Conservation (phyloP, 2,888 invertebrate species). For the Nymphalis urticae region DNA sequence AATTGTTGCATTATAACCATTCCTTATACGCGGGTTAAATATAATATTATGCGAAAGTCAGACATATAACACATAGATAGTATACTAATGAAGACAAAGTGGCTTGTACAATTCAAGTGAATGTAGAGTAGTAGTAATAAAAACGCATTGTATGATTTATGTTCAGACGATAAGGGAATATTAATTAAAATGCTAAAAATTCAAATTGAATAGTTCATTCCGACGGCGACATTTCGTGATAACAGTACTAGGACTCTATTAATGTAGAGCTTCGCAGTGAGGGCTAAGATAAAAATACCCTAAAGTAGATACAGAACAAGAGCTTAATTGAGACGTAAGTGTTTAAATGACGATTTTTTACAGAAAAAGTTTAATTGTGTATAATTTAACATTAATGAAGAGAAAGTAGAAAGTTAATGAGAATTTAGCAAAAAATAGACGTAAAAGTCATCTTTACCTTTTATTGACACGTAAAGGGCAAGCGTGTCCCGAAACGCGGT, state of each 20-base stretch:
- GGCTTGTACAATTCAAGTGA: too few relatives aligned
- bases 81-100: too few relatives aligned
- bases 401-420: conserved; percentile 60
- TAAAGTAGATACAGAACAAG: background rate
- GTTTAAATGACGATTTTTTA: conserved; percentile 11
- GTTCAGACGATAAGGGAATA: too few relatives aligned
- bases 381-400: conserved; percentile 56
- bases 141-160: too few relatives aligned
- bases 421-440: conserved; percentile 46
- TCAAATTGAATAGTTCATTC: too few relatives aligned
- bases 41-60: too few relatives aligned
- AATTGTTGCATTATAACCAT: too few relatives aligned
- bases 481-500: background rate
- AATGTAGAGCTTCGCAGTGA: background rate
- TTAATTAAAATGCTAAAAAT: too few relatives aligned
- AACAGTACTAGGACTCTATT: background rate
- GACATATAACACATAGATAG: too few relatives aligned
- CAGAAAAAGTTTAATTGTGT: conserved; percentile 25
- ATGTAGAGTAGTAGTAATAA: too few relatives aligned
- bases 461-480: conserved; percentile 67
- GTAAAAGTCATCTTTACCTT: conserved; percentile 43
- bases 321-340: conserved; percentile 7
- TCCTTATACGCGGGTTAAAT: too few relatives aligned
- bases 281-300: background rate
- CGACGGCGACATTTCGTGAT: background rate